phyloP scores from a whole-genome alignment of 2,888 invertebrate genomes.

The Enchytraeus crypticus region DNA sequence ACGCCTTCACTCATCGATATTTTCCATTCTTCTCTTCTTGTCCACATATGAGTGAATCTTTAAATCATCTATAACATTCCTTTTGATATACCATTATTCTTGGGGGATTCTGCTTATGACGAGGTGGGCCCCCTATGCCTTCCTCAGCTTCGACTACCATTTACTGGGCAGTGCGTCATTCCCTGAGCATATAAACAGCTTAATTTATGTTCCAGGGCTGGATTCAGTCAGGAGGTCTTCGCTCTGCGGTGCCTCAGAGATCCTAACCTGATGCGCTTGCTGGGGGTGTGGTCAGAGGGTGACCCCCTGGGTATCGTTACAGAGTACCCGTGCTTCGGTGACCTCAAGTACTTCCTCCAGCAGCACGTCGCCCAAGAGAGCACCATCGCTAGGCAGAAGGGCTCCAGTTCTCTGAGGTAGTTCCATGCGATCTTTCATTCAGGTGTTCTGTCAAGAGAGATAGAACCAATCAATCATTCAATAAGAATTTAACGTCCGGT shows the following conservation, averaged over 20 bases:
- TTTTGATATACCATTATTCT: no score
- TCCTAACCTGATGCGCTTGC: constrained; percentile 70
- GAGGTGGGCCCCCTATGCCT: no score
- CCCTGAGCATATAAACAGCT: no score
- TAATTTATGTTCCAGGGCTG: background rate
- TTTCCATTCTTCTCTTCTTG: no score
- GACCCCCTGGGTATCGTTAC: constrained; percentile 81
- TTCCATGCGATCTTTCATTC: background rate
- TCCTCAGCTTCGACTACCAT: no score
- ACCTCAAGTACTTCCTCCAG: constrained; percentile 69
- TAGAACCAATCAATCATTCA: background rate
- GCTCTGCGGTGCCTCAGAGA: constrained; percentile 75
- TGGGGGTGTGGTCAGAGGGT: constrained; percentile 67
- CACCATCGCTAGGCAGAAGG: constrained; percentile 4
- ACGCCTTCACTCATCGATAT: no score
- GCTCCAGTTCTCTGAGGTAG: constrained; percentile 1
- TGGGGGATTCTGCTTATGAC: no score
- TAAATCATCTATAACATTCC: no score
- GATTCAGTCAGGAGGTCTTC: constrained; percentile 62
- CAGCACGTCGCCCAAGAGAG: constrained; percentile 50
- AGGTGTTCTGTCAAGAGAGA: background rate
- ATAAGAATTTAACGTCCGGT: no score
- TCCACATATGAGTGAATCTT: no score
- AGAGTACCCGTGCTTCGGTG: constrained; percentile 78
- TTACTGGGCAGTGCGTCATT: no score